Evolutionary conservation across 2,888 invertebrate genomes (phyloP), one percentile per base, ranked within the genome.

Genomic region (Lasioglossum oenotherae): DNA sequence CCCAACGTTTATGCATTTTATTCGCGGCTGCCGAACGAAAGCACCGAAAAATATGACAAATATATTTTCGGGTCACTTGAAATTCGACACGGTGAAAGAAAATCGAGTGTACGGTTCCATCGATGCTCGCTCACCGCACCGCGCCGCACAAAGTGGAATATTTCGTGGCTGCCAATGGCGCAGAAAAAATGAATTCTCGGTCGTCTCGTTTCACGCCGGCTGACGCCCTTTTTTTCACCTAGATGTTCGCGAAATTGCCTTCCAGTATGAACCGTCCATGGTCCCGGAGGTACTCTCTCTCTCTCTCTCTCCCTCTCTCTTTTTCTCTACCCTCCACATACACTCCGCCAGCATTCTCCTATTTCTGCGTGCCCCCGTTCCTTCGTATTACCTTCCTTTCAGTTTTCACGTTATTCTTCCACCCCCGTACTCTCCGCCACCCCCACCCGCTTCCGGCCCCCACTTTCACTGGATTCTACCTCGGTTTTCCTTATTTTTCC

Each of bases 211-310:
- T 87, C 80, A 87, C 81, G 83, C 75, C 73, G 53, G 67, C 71
- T 85, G 77, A 69, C 64, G 35, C 69, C 14, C 77, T 69, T 80
- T 80, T 82, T 89, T 85, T 81, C 77, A 31, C 85, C 72, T 69
- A 74, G 38, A 69, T 79, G 81, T 81, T 83, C 85, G 74, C 35
- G 80, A 87, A 89, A 89, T 87, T 85, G 81, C 82, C 81, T 83
- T 78, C 75, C 72, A 75, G 74, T 78, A 77, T 72, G 75, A 88
- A 82, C 80, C 82, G 74, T 1, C 49, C n/a, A 23, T 38, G 74
- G 79, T 88, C 86, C 86, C 87, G 23, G 35, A 85, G 75, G 78
- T 74, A 44, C 72, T 46, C 19, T 0, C 69, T 35, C 44, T 35
- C 72, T 46, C 19, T 0, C 69, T 35, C 44, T 35, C 23, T 31